Conservation (phyloP, 2,888 invertebrate genomes). For the Agrypnus murinus region DNA sequence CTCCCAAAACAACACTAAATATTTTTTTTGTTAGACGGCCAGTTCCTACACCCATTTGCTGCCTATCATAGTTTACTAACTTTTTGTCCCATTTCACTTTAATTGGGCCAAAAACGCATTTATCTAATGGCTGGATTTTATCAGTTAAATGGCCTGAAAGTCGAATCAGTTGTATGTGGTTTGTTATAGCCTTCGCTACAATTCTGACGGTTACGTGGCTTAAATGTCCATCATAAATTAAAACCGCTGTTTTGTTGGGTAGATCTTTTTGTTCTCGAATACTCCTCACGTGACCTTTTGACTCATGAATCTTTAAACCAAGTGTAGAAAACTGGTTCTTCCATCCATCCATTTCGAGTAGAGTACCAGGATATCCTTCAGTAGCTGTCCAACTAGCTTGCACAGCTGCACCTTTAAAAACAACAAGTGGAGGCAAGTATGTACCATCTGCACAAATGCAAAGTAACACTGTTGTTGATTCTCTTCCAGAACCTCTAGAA, state of each 20-base stretch:
- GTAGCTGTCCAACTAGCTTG: constrained; percentile 41
- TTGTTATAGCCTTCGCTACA: background rate
- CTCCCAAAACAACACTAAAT: background rate
- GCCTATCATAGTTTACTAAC: no score
- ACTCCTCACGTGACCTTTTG: background rate
- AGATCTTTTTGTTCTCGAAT: background rate
- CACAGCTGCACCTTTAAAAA: constrained; percentile 55
- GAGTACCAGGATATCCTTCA: constrained; percentile 50
- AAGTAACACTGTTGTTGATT: constrained; percentile 54
- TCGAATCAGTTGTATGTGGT: background rate
- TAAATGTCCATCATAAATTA: constrained; percentile 3
- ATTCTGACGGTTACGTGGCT: background rate
- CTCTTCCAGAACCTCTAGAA: constrained; percentile 54
- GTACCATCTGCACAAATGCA: constrained; percentile 51
- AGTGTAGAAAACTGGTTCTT: constrained; percentile 45
- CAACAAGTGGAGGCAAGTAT: constrained; percentile 54
- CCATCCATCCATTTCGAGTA: constrained; percentile 57
- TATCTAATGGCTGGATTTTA: no score
- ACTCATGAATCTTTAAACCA: constrained; percentile 41
- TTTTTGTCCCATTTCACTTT: background rate
- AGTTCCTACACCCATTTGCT: background rate
- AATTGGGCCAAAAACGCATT: background rate
- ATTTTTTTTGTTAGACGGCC: background rate
- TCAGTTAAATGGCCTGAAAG: constrained; percentile 1
- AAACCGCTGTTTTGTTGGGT: background rate